phyloP scores from a whole-genome alignment of 2,797 vertebrate genomes.

The Poliocrania exsul region DNA sequence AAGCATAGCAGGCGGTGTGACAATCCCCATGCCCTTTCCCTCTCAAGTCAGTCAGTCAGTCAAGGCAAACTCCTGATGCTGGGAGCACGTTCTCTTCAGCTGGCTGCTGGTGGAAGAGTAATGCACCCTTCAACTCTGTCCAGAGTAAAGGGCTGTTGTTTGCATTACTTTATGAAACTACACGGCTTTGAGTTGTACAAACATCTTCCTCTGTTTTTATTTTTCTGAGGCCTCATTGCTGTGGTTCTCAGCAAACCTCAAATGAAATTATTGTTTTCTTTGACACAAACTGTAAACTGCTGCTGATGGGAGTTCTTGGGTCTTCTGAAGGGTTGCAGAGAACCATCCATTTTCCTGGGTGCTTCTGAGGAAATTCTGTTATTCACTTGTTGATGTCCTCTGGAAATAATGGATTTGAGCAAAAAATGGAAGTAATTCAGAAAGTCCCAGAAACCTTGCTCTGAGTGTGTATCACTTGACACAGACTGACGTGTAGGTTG shows the following conservation, averaged over 20 bases:
- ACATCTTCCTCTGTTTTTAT: not conserved
- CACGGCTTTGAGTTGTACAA: not conserved
- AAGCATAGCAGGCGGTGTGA: not conserved
- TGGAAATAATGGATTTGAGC: not conserved
- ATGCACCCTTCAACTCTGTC: not conserved
- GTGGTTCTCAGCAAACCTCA: not conserved
- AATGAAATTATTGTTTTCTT: not conserved
- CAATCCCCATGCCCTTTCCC: not conserved
- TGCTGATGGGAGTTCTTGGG: not conserved
- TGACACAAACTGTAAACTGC: rapidly evolving
- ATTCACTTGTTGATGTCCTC: not conserved
- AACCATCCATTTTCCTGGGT: not conserved
- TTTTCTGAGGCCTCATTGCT: not conserved
- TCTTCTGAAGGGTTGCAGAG: not conserved
- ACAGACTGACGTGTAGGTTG: not conserved
- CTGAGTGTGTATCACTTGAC: not conserved
- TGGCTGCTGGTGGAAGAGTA: not conserved
- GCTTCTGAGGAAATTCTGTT: not conserved
- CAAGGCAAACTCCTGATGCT: not conserved
- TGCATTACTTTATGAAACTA: not conserved
- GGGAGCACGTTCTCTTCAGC: not conserved
- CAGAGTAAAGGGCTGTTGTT: not conserved
- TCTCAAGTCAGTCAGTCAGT: not conserved
- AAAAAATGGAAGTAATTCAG: not conserved
- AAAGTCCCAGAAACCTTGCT: not conserved